These are phyloP conservation scores for Marmota monax DNA, from an alignment of 2,113 vertebrate species.

Conservation along the genomic window DNA sequence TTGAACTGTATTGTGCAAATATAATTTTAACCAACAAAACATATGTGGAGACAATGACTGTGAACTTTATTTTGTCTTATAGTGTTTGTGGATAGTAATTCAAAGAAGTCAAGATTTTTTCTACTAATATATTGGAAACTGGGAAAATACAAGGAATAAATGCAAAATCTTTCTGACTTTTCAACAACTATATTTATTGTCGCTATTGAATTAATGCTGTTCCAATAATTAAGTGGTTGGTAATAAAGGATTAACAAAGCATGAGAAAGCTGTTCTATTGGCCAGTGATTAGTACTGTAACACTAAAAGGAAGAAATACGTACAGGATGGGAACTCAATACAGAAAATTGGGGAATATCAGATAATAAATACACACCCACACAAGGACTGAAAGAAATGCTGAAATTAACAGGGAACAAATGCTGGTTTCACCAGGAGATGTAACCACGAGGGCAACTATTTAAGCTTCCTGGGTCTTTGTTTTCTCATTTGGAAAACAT, in stretches of 20 bases:
- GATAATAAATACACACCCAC: neutral
- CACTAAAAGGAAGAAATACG: neutral
- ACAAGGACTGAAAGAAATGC: neutral
- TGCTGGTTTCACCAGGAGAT: neutral
- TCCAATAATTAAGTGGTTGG: neutral
- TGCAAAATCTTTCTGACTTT: neutral
- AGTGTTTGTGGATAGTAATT: neutral
- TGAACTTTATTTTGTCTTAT: neutral
- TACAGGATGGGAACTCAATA: neutral
- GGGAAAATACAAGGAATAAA: neutral
- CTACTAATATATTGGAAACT: neutral
- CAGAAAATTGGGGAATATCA: neutral
- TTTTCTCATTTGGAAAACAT: neutral
- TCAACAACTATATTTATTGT: neutral
- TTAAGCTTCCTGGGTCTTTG: neutral
- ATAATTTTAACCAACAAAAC: neutral
- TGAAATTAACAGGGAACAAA: neutral
- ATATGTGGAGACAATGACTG: neutral
- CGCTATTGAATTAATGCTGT: neutral
- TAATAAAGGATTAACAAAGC: neutral
- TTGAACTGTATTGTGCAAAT: neutral
- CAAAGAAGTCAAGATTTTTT: neutral
- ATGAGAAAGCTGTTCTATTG: neutral
- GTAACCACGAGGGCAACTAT: neutral
- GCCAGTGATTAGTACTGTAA: neutral